Base-by-base conservation (phyloP, 2,797 vertebrate species). In the Huso huso region DNA sequence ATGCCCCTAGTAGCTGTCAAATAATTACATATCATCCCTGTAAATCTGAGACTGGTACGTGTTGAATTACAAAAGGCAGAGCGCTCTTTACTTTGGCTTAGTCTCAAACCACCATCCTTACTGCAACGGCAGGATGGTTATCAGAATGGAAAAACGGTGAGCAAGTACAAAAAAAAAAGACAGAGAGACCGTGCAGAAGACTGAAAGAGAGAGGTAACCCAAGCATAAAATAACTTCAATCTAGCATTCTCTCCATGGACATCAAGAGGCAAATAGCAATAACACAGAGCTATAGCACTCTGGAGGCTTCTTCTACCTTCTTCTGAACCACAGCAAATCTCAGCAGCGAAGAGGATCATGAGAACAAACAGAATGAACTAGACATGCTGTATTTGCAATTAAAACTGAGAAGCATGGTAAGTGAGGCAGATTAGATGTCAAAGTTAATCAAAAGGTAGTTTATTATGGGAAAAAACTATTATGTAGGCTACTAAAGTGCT, bases 221-320 rank as follows among this genome's bases (percentile, higher is more conserved):
- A 91, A 84, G 74, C 84, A 86, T 87, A 90, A 91, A 88, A 79
- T 88, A 88, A 88, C 79, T 86, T 90, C 76, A 76, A 86, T 87
- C 80, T 87, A 84, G 81, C 85, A 85, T 81, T 83, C 85, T 88
- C 79, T 86, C 78, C 50, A 75, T 67, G 76, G 83, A 86, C 73
- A 77, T 77, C 73, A 78, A 76, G 86, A 89, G 83, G 78, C 79
- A 88, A 77, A 87, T 86, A 88, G 78, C 79, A 87, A 86, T 87
- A 70, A 76, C 64, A 65, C 48, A 60, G 64, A 77, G 64, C 66
- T 58, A 74, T 61, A 62, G 48, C 23, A 51, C 73, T 79, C 70
- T 66, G 64, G 67, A 72, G 69, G 2, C 57, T 71, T 2, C 60
- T 74, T 58, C 74, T n/a, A 2, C 70, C 83, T 84, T 83, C 74